Conservation (phyloP, 2,113 vertebrate species). For the Heptranchias perlo region DNA sequence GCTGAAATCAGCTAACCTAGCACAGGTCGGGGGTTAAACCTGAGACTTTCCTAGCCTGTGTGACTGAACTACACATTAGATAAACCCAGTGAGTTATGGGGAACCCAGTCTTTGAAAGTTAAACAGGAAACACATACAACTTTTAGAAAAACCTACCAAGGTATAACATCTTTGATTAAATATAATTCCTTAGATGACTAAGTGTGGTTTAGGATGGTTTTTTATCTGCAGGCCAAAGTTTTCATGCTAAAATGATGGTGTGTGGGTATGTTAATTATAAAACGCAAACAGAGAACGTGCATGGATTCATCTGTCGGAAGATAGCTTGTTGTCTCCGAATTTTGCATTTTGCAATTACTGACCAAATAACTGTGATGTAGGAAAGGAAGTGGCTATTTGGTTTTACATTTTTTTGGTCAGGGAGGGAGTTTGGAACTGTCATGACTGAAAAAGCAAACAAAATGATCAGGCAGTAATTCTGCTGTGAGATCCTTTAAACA, state of each 20-base stretch:
- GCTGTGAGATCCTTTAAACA: background rate
- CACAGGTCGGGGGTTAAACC: background rate
- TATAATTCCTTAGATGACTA: background rate
- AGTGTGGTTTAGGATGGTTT: background rate
- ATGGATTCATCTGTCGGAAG: background rate
- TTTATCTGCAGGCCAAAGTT: background rate
- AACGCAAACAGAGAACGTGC: background rate
- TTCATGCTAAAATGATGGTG: background rate
- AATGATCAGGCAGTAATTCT: background rate
- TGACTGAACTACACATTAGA: background rate
- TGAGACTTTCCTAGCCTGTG: background rate
- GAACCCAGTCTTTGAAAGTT: background rate
- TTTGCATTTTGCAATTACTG: constrained; percentile 10
- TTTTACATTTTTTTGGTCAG: constrained; percentile 1
- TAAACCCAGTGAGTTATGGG: background rate
- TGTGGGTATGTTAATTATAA: background rate
- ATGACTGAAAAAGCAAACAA: constrained; percentile 17
- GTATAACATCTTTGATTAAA: background rate
- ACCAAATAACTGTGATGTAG: background rate
- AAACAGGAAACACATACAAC: background rate
- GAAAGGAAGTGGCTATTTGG: background rate
- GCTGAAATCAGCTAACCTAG: background rate
- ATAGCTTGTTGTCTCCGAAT: background rate
- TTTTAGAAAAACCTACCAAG: background rate
- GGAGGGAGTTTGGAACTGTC: background rate